Evolutionary conservation across 2,113 vertebrate species (phyloP).

Genomic region (Junco hyemalis): DNA sequence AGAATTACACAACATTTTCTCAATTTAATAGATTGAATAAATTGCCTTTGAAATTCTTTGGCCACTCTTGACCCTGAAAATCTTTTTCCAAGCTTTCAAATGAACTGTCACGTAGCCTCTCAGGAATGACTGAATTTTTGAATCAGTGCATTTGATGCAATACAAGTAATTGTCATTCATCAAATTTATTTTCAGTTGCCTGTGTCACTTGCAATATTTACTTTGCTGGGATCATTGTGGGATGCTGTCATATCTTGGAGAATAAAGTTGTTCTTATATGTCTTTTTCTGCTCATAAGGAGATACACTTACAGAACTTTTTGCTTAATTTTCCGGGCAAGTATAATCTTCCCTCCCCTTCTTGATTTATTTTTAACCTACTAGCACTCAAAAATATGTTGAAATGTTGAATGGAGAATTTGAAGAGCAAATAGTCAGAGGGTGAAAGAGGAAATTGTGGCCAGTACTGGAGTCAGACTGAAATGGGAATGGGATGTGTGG

Average conservation of each 20-base stretch:
- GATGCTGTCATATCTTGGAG: background rate
- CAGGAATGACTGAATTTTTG: background rate
- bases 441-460: background rate
- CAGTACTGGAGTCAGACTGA: background rate
- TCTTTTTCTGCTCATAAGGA: background rate
- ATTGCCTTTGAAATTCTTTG: conserved; percentile 3
- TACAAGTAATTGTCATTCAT: background rate
- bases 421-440: background rate
- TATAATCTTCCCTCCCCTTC: background rate
- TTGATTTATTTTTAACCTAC: background rate
- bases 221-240: background rate
- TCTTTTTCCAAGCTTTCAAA: background rate
- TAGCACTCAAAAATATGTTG: background rate
- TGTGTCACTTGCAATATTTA: background rate
- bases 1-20: background rate
- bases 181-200: background rate
- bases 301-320: background rate
- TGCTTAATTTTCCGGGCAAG: background rate
- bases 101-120: background rate
- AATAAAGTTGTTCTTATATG: background rate
- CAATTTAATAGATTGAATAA: background rate
- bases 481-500: background rate
- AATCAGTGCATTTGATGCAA: background rate
- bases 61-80: background rate
- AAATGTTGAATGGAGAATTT: background rate